Evolutionary conservation across 1,140 invertebrate species (phyloP).

Genomic region (Drosophila trapezifrons): DNA sequence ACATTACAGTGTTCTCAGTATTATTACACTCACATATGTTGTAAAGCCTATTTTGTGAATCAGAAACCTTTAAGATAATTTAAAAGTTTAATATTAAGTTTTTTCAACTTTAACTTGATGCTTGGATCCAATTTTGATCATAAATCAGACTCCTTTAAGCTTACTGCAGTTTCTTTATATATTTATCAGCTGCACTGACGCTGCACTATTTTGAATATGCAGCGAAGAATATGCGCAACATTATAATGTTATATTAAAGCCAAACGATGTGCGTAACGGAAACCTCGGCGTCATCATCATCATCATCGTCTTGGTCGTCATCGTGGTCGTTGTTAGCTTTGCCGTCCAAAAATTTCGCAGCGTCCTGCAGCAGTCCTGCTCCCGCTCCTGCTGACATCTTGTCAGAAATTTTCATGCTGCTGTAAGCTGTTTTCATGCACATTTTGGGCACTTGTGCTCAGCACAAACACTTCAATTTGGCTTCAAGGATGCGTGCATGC

Average conservation of each 20-base stretch:
- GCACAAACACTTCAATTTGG: conserved; percentile 79
- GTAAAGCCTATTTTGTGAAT: too few relatives aligned
- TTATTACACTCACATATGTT: too few relatives aligned
- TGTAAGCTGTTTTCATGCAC: conserved; percentile 80
- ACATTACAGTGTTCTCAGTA: too few relatives aligned
- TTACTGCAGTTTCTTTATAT: neutral
- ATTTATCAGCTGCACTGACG: conserved; percentile 5
- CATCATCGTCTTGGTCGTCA: conserved; percentile 19
- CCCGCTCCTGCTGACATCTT: conserved; percentile 46
- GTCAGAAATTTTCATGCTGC: conserved; percentile 76
- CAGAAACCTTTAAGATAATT: too few relatives aligned
- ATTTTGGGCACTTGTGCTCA: conserved; percentile 76
- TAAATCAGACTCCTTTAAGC: neutral
- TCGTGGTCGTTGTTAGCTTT: conserved; percentile 20
- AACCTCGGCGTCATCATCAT: conserved; percentile 8
- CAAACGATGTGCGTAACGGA: conserved; percentile 65
- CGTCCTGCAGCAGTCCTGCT: conserved; percentile 7
- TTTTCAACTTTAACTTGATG: neutral
- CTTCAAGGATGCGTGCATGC: conserved; percentile 68
- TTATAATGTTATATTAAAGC: conserved; percentile 69
- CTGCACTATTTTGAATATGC: conserved; percentile 52
- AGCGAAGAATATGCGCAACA: conserved; percentile 53
- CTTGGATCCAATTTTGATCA: neutral
- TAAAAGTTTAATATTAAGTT: neutral
- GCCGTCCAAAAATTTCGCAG: conserved; percentile 12